Evolutionary conservation across 2,888 invertebrate species (phyloP).

Genomic region (Anthophora plumipes): DNA sequence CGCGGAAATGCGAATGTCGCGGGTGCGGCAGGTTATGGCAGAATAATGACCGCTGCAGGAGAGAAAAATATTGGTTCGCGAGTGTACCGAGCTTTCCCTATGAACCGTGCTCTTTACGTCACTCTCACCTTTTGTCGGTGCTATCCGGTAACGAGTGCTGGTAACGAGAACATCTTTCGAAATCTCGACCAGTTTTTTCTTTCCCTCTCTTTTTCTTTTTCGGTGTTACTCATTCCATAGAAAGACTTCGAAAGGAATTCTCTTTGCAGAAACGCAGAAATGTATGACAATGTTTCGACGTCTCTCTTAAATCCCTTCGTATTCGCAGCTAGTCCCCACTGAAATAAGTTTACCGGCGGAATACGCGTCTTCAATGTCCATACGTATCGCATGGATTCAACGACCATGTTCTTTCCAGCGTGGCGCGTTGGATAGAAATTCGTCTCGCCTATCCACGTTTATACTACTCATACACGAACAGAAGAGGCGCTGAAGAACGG

Average conservation of each 20-base stretch:
- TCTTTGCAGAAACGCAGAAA: slow-evolving; percentile 31
- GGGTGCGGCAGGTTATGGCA: slow-evolving; percentile 24
- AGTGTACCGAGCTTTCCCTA: slow-evolving; percentile 1
- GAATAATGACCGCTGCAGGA: slow-evolving; percentile 43
- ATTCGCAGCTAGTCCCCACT: slow-evolving; percentile 19
- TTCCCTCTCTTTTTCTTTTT: no score
- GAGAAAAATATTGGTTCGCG: slow-evolving; percentile 25
- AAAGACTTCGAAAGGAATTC: slow-evolving; percentile 20
- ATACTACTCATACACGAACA: background rate
- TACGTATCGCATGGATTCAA: slow-evolving; percentile 34
- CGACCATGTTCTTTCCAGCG: slow-evolving; percentile 39
- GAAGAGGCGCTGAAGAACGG: no score
- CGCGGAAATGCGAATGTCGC: slow-evolving; percentile 49
- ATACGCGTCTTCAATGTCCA: slow-evolving; percentile 37
- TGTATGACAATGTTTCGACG: slow-evolving; percentile 4
- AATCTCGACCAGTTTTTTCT: background rate
- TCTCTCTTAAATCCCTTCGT: slow-evolving; percentile 12
- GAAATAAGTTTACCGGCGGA: slow-evolving; percentile 56
- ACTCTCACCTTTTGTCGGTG: slow-evolving; percentile 14
- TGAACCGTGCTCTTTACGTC: background rate
- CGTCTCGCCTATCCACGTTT: background rate
- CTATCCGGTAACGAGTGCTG: slow-evolving; percentile 10
- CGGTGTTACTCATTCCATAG: background rate
- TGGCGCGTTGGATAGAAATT: slow-evolving; percentile 7
- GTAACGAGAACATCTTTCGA: slow-evolving; percentile 9